Conservation (phyloP, 1,140 invertebrate species). For the Apis florea region DNA sequence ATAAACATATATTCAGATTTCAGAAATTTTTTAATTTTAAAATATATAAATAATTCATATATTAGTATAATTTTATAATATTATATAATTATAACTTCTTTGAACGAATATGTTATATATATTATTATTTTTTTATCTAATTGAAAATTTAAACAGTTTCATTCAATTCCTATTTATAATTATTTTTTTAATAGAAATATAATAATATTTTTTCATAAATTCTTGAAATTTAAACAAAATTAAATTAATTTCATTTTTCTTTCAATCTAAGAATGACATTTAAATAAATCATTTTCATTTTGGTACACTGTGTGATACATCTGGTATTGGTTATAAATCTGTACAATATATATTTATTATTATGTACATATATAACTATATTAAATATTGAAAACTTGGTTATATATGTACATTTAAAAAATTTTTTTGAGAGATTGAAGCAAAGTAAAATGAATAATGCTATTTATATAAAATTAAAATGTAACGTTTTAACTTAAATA, state of each 20-base stretch:
- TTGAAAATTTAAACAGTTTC: too few relatives aligned
- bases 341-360: conserved; percentile 14
- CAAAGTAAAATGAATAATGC: not conserved
- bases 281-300: conserved; percentile 10
- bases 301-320: not conserved
- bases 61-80: too few relatives aligned
- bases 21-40: too few relatives aligned
- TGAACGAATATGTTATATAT: too few relatives aligned
- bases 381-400: not conserved
- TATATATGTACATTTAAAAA: not conserved
- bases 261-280: not conserved
- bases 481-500: not conserved
- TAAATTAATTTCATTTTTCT: not conserved
- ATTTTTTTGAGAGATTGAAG: not conserved
- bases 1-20: too few relatives aligned
- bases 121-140: too few relatives aligned
- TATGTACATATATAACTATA: conserved; percentile 8
- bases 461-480: not conserved
- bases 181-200: too few relatives aligned
- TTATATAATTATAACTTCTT: too few relatives aligned
- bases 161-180: too few relatives aligned
- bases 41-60: too few relatives aligned
- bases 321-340: not conserved
- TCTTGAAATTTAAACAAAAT: not conserved
- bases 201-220: not conserved